phyloP scores from a whole-genome alignment of 2,113 vertebrate species.

The Perccottus glenii region DNA sequence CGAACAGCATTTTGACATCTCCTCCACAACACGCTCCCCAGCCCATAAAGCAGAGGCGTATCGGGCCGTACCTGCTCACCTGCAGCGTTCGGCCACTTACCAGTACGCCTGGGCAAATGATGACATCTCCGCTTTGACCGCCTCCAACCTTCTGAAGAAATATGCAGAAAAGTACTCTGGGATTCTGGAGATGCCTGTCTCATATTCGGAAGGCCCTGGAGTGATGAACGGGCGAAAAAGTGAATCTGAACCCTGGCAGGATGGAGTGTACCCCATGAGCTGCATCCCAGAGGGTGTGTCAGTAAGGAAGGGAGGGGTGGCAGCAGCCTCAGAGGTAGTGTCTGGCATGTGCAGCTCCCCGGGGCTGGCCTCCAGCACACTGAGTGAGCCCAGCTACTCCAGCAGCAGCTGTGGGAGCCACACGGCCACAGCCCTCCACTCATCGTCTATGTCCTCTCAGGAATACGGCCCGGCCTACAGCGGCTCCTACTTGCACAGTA shows the following conservation, averaged over 20 bases:
- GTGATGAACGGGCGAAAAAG: slow-evolving; percentile 92
- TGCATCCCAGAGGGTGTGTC: slow-evolving; percentile 92
- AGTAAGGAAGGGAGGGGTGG: slow-evolving; percentile 90
- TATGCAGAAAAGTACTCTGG: slow-evolving; percentile 98
- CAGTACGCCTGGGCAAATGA: slow-evolving; percentile 99
- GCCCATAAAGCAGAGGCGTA: slow-evolving; percentile 98
- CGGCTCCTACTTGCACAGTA: slow-evolving; percentile 92
- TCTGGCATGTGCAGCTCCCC: slow-evolving; percentile 94
- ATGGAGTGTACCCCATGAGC: slow-evolving; percentile 93
- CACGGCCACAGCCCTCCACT: slow-evolving; percentile 86
- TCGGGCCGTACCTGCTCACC: slow-evolving; percentile 83
- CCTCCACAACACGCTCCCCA: slow-evolving; percentile 94
- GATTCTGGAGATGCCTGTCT: slow-evolving; percentile 92
- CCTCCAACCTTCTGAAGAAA: slow-evolving; percentile 97
- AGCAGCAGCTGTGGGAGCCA: slow-evolving; percentile 94
- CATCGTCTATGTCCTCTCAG: slow-evolving; percentile 87
- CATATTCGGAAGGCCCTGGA: slow-evolving; percentile 85
- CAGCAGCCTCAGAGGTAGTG: slow-evolving; percentile 85
- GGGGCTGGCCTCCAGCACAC: slow-evolving; percentile 88
- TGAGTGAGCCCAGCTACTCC: slow-evolving; percentile 94
- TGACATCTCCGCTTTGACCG: slow-evolving; percentile 97
- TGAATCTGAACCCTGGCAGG: slow-evolving; percentile 94
- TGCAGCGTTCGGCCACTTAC: slow-evolving; percentile 87
- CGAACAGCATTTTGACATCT: slow-evolving; percentile 99
- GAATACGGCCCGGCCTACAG: slow-evolving; percentile 95